Conservation (phyloP, 1,140 invertebrate genomes). For the Tigriopus japonicus region DNA sequence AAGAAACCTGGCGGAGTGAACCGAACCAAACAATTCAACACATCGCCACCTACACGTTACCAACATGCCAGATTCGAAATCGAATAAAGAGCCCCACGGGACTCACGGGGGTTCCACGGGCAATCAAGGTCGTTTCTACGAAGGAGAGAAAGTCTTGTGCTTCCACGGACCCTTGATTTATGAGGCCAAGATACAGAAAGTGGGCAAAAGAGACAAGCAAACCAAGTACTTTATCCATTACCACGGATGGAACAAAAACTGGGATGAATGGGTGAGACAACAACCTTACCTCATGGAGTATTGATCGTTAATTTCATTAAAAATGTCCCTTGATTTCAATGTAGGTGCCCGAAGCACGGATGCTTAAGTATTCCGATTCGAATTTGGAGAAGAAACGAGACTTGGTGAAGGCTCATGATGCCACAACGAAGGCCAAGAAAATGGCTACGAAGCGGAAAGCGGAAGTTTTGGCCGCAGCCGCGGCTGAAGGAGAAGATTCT, state of each 20-base stretch:
- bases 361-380: conserved; percentile 11
- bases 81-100: too few relatives aligned
- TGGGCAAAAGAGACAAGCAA: background rate
- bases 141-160: conserved; percentile 11
- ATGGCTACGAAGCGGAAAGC: background rate
- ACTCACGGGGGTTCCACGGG: too few relatives aligned
- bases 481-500: background rate
- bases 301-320: too few relatives aligned
- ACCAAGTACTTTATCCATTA: conserved; percentile 12
- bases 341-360: conserved; percentile 9
- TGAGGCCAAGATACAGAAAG: conserved; percentile 13
- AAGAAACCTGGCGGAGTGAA: too few relatives aligned
- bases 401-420: conserved; percentile 10
- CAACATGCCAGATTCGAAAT: too few relatives aligned
- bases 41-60: too few relatives aligned
- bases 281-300: too few relatives aligned
- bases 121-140: background rate
- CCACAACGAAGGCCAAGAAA: background rate
- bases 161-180: conserved; percentile 14
- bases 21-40: too few relatives aligned
- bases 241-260: conserved; percentile 14
- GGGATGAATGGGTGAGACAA: conserved; percentile 13
- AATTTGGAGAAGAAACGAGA: conserved; percentile 9
- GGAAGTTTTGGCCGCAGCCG: background rate
- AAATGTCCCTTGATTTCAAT: too few relatives aligned